A percentile compares a stretch with the other conserved stretches of the same genome.
phyloP scores from a whole-genome alignment of 1,140 invertebrate genomes.

The Dinothrombium tinctorium region DNA sequence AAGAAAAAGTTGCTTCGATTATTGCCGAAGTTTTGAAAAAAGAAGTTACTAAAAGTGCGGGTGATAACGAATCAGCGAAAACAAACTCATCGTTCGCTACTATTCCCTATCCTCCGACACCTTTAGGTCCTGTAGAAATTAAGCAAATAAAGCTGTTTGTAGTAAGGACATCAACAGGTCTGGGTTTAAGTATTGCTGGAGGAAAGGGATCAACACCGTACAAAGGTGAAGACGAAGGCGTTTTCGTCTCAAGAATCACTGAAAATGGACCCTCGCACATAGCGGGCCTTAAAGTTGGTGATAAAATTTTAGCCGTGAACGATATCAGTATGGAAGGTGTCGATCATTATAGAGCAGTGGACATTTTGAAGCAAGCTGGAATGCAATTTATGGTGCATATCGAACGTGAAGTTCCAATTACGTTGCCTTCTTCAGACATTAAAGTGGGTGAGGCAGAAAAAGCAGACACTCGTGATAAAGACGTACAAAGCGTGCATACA shows the following conservation, averaged over 20 bases:
- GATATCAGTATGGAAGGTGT: slow-evolving; percentile 56
- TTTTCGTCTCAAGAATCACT: slow-evolving; percentile 48
- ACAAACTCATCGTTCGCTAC: not conserved
- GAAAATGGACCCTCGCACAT: slow-evolving; percentile 59
- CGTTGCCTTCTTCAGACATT: too few relatives aligned
- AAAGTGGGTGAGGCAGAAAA: too few relatives aligned
- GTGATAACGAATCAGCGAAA: slow-evolving; percentile 1
- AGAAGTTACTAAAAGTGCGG: not conserved
- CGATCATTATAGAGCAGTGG: slow-evolving; percentile 85
- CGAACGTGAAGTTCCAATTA: slow-evolving; percentile 18
- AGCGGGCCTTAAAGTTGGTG: slow-evolving; percentile 59
- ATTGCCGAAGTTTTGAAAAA: slow-evolving; percentile 8
- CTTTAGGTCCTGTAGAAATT: not conserved
- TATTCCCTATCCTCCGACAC: not conserved
- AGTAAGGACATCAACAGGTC: slow-evolving; percentile 19
- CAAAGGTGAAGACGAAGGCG: slow-evolving; percentile 63
- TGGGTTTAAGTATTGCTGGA: slow-evolving; percentile 74
- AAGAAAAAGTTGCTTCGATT: slow-evolving; percentile 16
- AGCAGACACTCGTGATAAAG: too few relatives aligned
- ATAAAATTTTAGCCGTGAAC: slow-evolving; percentile 85
- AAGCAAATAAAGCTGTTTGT: slow-evolving; percentile 43
- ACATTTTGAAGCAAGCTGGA: slow-evolving; percentile 71
- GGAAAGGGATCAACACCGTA: slow-evolving; percentile 82
- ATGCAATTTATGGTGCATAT: slow-evolving; percentile 55
- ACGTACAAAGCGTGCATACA: too few relatives aligned